These are phyloP conservation scores for Zhuqinia jingwanae DNA, from an alignment of 2,888 invertebrate species.

Conservation along the genomic window DNA sequence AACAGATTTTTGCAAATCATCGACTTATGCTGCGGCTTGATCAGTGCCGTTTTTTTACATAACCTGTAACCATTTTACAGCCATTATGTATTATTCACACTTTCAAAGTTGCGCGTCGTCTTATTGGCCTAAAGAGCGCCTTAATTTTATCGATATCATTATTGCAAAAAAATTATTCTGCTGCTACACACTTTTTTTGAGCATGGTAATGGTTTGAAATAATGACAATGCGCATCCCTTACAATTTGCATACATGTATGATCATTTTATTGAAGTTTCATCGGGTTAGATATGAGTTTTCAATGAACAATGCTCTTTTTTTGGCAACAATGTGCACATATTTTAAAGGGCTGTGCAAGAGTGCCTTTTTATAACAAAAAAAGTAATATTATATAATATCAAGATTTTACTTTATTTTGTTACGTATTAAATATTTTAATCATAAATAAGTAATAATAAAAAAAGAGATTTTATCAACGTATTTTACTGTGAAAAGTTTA, in stretches of 20 bases:
- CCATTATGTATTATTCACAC: conserved; percentile 51
- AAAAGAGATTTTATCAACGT: conserved; percentile 22
- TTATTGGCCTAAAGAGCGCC: conserved; percentile 29
- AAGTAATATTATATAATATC: too few relatives aligned
- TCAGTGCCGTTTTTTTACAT: not conserved
- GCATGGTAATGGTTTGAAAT: conserved; percentile 13
- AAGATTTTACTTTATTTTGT: conserved; percentile 36
- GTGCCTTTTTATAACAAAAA: conserved; percentile 37
- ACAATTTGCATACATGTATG: not conserved
- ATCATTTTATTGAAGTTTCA: not conserved
- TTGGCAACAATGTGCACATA: conserved; percentile 43
- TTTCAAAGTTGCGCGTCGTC: conserved; percentile 42
- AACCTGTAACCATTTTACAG: not conserved
- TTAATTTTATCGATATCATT: not conserved
- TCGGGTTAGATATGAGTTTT: not conserved
- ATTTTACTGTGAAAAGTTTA: too few relatives aligned
- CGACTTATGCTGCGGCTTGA: not conserved
- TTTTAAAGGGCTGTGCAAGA: conserved; percentile 24
- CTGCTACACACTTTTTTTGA: not conserved
- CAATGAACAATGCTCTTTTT: conserved; percentile 37
- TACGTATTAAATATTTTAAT: conserved; percentile 26
- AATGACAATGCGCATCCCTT: not conserved
- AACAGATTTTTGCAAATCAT: conserved; percentile 62
- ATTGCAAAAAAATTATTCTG: conserved; percentile 38
- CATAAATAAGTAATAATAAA: conserved; percentile 30